Percentiles rank a stretch among this genome's conserved stretches.
Conservation (phyloP, 2,797 vertebrate genomes). For the Saxicola maurus region DNA sequence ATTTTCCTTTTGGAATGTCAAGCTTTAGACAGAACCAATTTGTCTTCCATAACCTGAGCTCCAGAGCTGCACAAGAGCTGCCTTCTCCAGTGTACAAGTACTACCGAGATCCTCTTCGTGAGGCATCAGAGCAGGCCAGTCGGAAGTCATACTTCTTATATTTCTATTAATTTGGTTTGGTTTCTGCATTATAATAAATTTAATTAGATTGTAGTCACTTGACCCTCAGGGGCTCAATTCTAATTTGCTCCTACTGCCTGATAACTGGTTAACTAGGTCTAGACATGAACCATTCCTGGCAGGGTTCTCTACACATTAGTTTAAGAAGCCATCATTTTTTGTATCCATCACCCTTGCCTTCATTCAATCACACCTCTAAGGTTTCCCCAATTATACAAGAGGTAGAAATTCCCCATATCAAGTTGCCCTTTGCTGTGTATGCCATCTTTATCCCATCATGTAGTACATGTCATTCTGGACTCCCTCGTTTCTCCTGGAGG, state of each 20-base stretch:
- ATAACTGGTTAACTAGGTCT: constrained; percentile 55
- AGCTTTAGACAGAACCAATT: neutral
- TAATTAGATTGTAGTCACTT: constrained; percentile 65
- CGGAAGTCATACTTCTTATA: constrained; percentile 57
- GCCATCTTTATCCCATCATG: constrained; percentile 43
- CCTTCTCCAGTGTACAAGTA: neutral
- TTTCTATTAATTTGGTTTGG: constrained; percentile 60
- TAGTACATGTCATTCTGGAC: neutral
- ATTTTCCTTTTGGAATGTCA: neutral
- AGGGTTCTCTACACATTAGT: constrained; percentile 67
- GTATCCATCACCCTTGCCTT: constrained; percentile 45
- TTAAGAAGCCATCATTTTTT: constrained; percentile 66
- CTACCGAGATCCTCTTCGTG: neutral
- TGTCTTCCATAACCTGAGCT: neutral
- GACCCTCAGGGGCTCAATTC: constrained; percentile 46
- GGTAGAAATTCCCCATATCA: neutral
- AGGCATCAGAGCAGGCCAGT: constrained; percentile 33
- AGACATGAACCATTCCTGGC: constrained; percentile 69
- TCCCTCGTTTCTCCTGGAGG: neutral
- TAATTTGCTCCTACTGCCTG: constrained; percentile 57
- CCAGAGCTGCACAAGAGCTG: neutral
- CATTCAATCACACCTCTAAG: constrained; percentile 61
- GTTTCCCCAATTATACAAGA: constrained; percentile 22
- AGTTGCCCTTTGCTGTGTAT: neutral
- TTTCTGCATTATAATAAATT: constrained; percentile 65